These are phyloP conservation scores for Dynastes grantii DNA, from an alignment of 2,888 invertebrate species.

Conservation along the genomic window DNA sequence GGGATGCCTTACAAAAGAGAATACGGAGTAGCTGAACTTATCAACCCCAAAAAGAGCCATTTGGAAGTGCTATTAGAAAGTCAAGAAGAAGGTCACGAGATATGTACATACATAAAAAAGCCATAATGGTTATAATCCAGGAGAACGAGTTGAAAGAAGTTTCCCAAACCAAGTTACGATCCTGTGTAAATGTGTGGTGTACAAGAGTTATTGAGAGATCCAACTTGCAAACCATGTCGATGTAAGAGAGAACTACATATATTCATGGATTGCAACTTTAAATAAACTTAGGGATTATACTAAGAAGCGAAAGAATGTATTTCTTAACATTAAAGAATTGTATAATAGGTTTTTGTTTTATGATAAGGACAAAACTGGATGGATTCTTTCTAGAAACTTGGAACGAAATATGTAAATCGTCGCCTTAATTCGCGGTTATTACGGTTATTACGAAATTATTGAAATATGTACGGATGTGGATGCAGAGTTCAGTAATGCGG, in stretches of 20 bases:
- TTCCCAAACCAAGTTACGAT: slow-evolving; percentile 68
- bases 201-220: slow-evolving; percentile 68
- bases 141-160: slow-evolving; percentile 68
- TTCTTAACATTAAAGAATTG: slow-evolving; percentile 61
- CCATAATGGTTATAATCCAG: slow-evolving; percentile 71
- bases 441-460: too few species aligned
- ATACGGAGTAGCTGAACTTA: slow-evolving; percentile 63
- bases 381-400: slow-evolving; percentile 70
- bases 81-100: slow-evolving; percentile 66
- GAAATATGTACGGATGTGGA: too few species aligned
- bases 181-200: slow-evolving; percentile 69
- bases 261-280: slow-evolving; percentile 71
- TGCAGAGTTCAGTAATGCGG: too few species aligned
- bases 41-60: slow-evolving; percentile 68
- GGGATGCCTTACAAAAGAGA: slow-evolving; percentile 63
- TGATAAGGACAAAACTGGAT: slow-evolving; percentile 69
- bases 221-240: slow-evolving; percentile 59
- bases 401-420: slow-evolving; percentile 69
- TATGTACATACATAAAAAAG: slow-evolving; percentile 68
- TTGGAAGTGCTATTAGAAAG: slow-evolving; percentile 67
- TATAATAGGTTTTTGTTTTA: slow-evolving; percentile 60
- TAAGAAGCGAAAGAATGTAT: slow-evolving; percentile 62
- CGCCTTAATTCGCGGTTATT: too few species aligned
- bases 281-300: slow-evolving; percentile 69
- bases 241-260: slow-evolving; percentile 67